These are phyloP conservation scores for Chamaetylas fuelleborni DNA, from an alignment of 2,113 vertebrate species.

Conservation along the genomic window DNA sequence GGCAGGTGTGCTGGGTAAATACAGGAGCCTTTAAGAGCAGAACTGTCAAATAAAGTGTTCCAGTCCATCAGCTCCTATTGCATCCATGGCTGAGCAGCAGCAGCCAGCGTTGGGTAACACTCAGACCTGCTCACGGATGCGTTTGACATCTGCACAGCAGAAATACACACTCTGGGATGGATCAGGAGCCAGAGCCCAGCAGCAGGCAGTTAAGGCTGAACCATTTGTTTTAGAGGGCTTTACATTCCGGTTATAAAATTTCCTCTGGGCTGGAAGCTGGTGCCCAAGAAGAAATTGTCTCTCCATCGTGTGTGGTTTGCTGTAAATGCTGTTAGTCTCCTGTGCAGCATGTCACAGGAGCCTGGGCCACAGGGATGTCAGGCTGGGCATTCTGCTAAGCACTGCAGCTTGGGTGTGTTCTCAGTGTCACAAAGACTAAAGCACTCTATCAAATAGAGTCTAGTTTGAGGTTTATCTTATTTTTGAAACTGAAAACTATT, in stretches of 20 bases:
- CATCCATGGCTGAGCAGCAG: constrained; percentile 23
- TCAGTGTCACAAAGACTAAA: background rate
- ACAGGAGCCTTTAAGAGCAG: constrained; percentile 49
- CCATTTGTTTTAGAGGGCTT: constrained; percentile 67
- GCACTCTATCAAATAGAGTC: background rate
- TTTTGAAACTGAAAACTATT: background rate
- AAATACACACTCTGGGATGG: background rate
- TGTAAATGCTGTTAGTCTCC: constrained; percentile 38
- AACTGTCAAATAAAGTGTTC: constrained; percentile 69
- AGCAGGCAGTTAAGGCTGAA: constrained; percentile 28
- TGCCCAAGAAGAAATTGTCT: constrained; percentile 6
- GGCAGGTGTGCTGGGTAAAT: constrained; percentile 54
- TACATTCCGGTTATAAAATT: constrained; percentile 46
- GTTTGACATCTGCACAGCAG: constrained; percentile 39
- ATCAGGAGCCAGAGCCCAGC: background rate
- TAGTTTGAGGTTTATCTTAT: background rate
- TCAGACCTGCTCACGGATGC: constrained; percentile 36
- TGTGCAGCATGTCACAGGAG: background rate
- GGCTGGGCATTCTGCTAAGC: background rate
- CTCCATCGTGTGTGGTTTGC: background rate
- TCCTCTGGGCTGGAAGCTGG: constrained; percentile 65
- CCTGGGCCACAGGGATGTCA: background rate
- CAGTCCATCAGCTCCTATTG: constrained; percentile 41
- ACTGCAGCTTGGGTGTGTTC: background rate
- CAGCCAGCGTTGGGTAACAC: background rate